These are phyloP conservation scores for Leptonema lineaticorne DNA, from an alignment of 1,140 invertebrate species.

Conservation along the genomic window DNA sequence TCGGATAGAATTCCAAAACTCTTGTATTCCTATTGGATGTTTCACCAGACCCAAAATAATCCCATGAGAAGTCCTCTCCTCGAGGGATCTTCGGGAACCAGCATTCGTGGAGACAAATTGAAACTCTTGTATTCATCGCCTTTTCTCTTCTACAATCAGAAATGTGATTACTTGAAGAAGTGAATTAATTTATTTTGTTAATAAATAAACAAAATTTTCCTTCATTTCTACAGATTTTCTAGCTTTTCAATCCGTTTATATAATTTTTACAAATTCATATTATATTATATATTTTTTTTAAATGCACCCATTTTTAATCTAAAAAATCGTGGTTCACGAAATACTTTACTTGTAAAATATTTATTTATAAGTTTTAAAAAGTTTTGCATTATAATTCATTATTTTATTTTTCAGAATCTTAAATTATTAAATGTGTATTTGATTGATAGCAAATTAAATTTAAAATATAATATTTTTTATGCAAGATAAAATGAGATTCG, in stretches of 20 bases:
- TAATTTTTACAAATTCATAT: not conserved
- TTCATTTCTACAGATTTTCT: not conserved
- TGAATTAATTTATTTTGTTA: conserved; percentile 12
- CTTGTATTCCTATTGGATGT: not conserved
- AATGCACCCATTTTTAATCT: too few relatives aligned
- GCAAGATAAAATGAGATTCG: too few relatives aligned
- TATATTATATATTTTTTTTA: not conserved
- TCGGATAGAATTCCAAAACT: not conserved
- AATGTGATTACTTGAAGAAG: conserved; percentile 8
- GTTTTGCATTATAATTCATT: too few relatives aligned
- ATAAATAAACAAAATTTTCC: not conserved
- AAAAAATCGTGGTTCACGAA: too few relatives aligned
- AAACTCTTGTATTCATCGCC: conserved; percentile 2
- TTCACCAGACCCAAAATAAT: not conserved
- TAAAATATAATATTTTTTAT: too few relatives aligned
- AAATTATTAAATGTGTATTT: too few relatives aligned
- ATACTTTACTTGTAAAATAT: too few relatives aligned
- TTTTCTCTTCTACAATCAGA: not conserved
- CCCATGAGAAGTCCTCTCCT: not conserved
- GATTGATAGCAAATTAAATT: too few relatives aligned
- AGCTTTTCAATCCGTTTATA: not conserved
- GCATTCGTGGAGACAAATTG: not conserved
- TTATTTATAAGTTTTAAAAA: too few relatives aligned
- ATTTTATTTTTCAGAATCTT: too few relatives aligned
- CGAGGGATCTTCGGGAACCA: not conserved